Evolutionary conservation across 1,140 invertebrate species (phyloP), one percentile per base, ranked within the genome.

Genomic region (Drosophila fuyamai): DNA sequence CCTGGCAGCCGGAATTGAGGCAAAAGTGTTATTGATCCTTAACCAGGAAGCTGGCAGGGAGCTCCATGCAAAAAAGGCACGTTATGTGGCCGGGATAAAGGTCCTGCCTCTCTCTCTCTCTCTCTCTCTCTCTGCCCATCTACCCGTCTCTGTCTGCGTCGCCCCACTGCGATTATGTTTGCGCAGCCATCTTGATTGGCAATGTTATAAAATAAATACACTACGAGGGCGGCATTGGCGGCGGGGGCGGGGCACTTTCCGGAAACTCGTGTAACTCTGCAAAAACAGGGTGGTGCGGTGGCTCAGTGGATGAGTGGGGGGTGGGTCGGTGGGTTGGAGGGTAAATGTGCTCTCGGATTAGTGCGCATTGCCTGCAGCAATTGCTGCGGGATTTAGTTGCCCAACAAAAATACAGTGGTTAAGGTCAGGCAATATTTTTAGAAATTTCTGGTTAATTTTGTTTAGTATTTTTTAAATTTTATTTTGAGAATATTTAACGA

Each of bases 131-230:
- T 32, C 38, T 32, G 4, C 32, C 32, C 50, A 53, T 16, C 50
- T 16, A 36, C 43, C 23, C 14, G 16, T 27, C 54, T 23, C 41
- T 56, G 36, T 59, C 63, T 53, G 60, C 48, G 76, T 61, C 66
- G 57, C 56, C 53, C 68, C 70, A 65, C 59, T 74, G 84, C 83
- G 90, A 91, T 91, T 91, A 91, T 91, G 90, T 91, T 91, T 91
- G 90, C 82, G 78, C 90, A 90, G 77, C 90, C 90, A 91, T 91
- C 90, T 91, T 90, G 85, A 91, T 91, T 91, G 90, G 85, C 90
- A 91, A 91, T 91, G 85, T 90, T 91, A 91, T 91, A 91, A 91
- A 91, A 91, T 91, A 91, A 91, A 91, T 91, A 91, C 85, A 80
- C 74, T 81, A 74, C 68, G 81, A 78, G 81, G 58, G 58, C 56